A percentile compares a stretch with the other conserved stretches of the same genome.
Conservation (phyloP, 2,888 invertebrate genomes). For the Coenonympha glycerion region DNA sequence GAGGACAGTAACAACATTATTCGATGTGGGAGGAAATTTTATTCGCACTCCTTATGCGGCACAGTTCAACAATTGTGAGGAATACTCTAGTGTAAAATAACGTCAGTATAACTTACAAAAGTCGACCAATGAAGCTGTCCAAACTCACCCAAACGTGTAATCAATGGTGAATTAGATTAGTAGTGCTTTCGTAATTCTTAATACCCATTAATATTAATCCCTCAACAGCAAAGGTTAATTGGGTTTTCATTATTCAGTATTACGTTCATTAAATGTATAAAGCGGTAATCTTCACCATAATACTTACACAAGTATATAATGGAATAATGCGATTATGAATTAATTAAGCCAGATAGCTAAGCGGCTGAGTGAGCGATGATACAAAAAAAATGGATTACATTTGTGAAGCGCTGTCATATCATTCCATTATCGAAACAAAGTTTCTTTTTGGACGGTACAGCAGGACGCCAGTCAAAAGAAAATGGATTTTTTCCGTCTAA, state of each 20-base stretch:
- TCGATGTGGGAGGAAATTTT: no score
- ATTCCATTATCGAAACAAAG: no score
- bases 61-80: no score
- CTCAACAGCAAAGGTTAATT: background rate
- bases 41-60: no score
- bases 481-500: no score
- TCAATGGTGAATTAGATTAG: conserved; percentile 5
- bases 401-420: no score
- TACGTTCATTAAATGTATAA: background rate
- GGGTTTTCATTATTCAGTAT: conserved; percentile 3
- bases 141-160: background rate
- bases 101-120: background rate
- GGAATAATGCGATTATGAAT: background rate
- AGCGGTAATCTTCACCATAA: background rate
- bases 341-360: background rate
- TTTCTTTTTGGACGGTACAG: no score
- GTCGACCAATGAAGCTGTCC: background rate
- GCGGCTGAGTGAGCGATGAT: background rate
- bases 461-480: no score
- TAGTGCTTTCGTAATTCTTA: background rate
- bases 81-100: no score
- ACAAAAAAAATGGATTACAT: no score
- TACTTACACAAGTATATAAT: background rate
- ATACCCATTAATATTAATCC: conserved; percentile 10
- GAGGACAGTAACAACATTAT: no score